These are phyloP conservation scores for Poecilia picta DNA, from an alignment of 2,797 vertebrate genomes.

Conservation along the genomic window DNA sequence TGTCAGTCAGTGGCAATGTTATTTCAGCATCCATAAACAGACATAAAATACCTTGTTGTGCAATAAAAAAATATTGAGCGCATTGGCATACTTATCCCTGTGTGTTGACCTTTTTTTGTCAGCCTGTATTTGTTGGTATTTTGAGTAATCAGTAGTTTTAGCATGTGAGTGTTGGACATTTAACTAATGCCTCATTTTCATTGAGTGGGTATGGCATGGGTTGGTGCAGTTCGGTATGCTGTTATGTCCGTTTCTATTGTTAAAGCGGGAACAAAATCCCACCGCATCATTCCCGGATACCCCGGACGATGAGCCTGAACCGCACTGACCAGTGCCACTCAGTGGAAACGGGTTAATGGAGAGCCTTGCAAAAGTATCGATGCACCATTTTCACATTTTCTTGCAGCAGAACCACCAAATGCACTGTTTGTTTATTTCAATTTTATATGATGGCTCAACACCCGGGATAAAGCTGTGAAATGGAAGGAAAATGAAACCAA, in stretches of 20 bases:
- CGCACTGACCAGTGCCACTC: background rate
- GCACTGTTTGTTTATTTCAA: background rate
- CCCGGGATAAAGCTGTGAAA: background rate
- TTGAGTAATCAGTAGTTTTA: background rate
- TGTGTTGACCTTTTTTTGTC: slow-evolving; percentile 65
- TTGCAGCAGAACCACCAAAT: background rate
- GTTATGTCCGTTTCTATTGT: background rate
- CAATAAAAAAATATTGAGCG: slow-evolving; percentile 84
- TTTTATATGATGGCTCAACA: background rate
- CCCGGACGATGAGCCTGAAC: background rate
- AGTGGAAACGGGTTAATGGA: background rate
- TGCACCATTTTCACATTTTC: background rate
- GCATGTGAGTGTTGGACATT: slow-evolving; percentile 19
- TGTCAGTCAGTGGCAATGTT: slow-evolving; percentile 83
- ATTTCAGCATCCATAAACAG: slow-evolving; percentile 83
- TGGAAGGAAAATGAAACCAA: background rate
- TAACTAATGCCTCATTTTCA: background rate
- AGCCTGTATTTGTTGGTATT: slow-evolving; percentile 8
- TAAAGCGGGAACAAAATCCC: background rate
- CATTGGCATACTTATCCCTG: slow-evolving; percentile 79
- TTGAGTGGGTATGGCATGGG: background rate
- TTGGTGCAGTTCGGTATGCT: background rate
- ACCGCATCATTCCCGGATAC: background rate
- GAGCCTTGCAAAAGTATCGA: background rate
- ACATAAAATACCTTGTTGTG: slow-evolving; percentile 82